Evolutionary conservation across 2,888 invertebrate genomes (phyloP).

Genomic region (Sphinx pinastri): DNA sequence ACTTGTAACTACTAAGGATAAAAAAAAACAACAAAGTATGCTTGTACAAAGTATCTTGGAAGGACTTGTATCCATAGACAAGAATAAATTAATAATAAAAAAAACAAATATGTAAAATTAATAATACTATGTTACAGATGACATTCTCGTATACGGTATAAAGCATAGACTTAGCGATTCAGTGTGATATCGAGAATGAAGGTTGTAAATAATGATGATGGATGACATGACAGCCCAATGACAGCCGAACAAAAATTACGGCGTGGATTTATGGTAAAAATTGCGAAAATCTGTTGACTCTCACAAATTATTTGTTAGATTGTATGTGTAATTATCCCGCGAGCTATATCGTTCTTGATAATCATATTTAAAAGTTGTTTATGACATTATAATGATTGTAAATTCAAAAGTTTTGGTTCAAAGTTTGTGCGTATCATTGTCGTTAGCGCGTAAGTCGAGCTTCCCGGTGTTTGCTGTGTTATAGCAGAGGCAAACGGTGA

Average conservation of each 20-base stretch:
- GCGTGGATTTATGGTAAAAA: conserved; percentile 79
- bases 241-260: conserved; percentile 76
- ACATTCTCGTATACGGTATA: conserved; percentile 6
- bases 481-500: conserved; percentile 66
- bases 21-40: too few species aligned
- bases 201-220: conserved; percentile 49
- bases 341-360: conserved; percentile 46
- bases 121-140: too few species aligned
- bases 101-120: too few species aligned
- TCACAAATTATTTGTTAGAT: conserved; percentile 45
- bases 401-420: conserved; percentile 75
- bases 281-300: conserved; percentile 62
- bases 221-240: conserved; percentile 49
- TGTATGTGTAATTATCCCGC: conserved; percentile 40
- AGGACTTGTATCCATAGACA: too few species aligned
- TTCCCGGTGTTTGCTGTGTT: conserved; percentile 68
- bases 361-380: conserved; percentile 52
- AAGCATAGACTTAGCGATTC: background rate
- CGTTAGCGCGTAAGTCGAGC: conserved; percentile 68
- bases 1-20: too few species aligned
- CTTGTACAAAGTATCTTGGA: too few species aligned
- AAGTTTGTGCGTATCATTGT: conserved; percentile 83
- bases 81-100: too few species aligned
- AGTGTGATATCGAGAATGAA: conserved; percentile 8
- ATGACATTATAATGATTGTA: conserved; percentile 74